These are phyloP conservation scores for Ataeniobius toweri DNA, from an alignment of 2,797 vertebrate genomes.

Conservation along the genomic window DNA sequence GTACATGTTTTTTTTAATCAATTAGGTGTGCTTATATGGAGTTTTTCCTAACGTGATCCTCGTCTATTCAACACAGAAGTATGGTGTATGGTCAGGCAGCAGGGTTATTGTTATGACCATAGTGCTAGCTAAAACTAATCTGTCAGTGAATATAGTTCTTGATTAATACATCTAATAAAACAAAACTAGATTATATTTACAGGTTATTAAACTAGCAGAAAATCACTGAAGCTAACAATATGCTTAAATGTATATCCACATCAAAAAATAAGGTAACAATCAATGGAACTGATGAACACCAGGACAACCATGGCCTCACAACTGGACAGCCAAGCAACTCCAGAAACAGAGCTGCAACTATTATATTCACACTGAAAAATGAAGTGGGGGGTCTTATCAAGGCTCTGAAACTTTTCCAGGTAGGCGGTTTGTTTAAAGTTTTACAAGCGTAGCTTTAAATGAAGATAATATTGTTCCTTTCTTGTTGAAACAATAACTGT, in stretches of 20 bases:
- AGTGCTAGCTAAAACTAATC: background rate
- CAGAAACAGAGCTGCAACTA: conserved; percentile 5
- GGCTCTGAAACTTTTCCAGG: conserved; percentile 35
- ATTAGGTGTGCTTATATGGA: background rate
- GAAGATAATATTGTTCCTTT: background rate
- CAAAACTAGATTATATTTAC: background rate
- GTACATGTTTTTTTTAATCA: too few relatives aligned
- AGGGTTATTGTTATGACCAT: background rate
- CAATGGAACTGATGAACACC: background rate
- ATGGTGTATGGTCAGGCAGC: background rate
- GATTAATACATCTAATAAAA: background rate
- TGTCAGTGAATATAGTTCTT: background rate
- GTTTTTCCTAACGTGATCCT: background rate
- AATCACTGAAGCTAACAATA: background rate
- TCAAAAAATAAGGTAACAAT: background rate
- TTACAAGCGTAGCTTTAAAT: too few relatives aligned
- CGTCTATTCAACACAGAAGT: background rate
- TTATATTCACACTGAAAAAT: conserved; percentile 29
- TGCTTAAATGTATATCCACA: background rate
- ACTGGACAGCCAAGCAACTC: background rate
- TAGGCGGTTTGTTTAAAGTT: background rate
- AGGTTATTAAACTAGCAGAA: background rate
- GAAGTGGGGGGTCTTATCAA: conserved; percentile 21
- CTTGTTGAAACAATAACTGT: too few relatives aligned
- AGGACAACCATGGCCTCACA: background rate